These are phyloP conservation scores for Tenualosa ilisha DNA, from an alignment of 2,797 vertebrate species.

Conservation along the genomic window DNA sequence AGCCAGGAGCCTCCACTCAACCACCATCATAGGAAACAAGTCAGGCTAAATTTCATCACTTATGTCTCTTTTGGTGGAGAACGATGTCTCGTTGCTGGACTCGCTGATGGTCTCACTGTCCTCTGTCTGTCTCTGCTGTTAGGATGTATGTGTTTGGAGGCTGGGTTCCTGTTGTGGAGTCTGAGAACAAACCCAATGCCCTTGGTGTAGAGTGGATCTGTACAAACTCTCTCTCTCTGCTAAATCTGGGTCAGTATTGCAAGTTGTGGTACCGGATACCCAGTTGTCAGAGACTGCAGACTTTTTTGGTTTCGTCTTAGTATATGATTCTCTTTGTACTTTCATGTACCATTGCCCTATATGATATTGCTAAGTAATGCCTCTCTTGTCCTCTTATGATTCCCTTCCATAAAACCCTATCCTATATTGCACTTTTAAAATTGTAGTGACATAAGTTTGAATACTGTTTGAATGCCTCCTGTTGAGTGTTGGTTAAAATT, in stretches of 20 bases:
- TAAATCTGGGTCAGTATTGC: constrained; percentile 85
- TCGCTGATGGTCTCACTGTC: background rate
- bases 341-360: no score
- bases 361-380: background rate
- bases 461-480: no score
- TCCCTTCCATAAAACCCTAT: no score
- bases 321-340: no score
- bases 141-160: constrained; percentile 98
- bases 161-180: constrained; percentile 86
- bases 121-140: constrained; percentile 31
- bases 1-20: constrained; percentile 94
- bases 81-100: background rate
- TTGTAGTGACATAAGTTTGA: background rate
- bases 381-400: background rate
- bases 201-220: constrained; percentile 89
- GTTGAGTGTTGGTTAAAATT: no score
- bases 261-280: background rate
- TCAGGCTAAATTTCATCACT: constrained; percentile 57
- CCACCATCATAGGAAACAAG: constrained; percentile 94
- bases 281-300: background rate
- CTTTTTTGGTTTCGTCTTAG: background rate
- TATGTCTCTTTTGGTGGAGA: background rate
- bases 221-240: constrained; percentile 85
- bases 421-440: no score
- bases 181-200: constrained; percentile 67